Percentiles rank a stretch among this genome's conserved stretches.
These are phyloP conservation scores for Oligia strigilis DNA, from an alignment of 2,888 invertebrate genomes.

Conservation along the genomic window DNA sequence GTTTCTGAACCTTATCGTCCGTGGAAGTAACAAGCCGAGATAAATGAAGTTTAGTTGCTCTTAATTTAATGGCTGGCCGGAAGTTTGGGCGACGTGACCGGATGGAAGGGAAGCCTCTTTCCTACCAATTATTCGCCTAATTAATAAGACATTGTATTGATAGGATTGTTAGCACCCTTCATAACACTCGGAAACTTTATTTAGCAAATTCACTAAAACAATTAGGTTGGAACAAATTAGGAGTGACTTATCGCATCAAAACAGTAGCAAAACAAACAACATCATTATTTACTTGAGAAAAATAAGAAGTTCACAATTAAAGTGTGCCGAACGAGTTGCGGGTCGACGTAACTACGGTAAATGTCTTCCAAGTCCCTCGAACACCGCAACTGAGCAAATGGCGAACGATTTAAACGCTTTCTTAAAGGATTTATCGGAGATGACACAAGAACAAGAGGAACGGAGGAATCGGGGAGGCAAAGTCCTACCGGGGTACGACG, in stretches of 20 bases:
- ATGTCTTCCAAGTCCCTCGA: constrained; percentile 60
- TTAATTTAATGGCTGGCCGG: constrained; percentile 88
- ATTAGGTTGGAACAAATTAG: constrained; percentile 50
- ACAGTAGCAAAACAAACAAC: constrained; percentile 46
- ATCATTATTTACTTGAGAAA: constrained; percentile 50
- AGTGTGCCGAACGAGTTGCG: constrained; percentile 51
- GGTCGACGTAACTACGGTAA: constrained; percentile 58
- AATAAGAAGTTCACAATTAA: constrained; percentile 63
- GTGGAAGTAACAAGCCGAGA: constrained; percentile 88
- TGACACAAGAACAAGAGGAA: constrained; percentile 68
- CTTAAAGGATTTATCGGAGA: constrained; percentile 70
- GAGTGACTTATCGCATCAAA: constrained; percentile 49
- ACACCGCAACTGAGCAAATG: constrained; percentile 66
- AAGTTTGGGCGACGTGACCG: constrained; percentile 87
- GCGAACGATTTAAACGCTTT: constrained; percentile 69
- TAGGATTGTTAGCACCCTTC: constrained; percentile 60
- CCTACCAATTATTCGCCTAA: constrained; percentile 81
- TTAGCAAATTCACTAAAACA: constrained; percentile 42
- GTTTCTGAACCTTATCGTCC: constrained; percentile 88
- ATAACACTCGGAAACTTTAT: constrained; percentile 53
- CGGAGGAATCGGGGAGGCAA: constrained; percentile 63
- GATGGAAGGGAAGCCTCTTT: constrained; percentile 74
- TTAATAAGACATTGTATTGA: constrained; percentile 73
- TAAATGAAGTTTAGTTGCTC: constrained; percentile 90
- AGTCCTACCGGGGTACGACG: constrained; percentile 64